Conservation (phyloP, 2,888 invertebrate genomes). For the Agonopterix heracliana region DNA sequence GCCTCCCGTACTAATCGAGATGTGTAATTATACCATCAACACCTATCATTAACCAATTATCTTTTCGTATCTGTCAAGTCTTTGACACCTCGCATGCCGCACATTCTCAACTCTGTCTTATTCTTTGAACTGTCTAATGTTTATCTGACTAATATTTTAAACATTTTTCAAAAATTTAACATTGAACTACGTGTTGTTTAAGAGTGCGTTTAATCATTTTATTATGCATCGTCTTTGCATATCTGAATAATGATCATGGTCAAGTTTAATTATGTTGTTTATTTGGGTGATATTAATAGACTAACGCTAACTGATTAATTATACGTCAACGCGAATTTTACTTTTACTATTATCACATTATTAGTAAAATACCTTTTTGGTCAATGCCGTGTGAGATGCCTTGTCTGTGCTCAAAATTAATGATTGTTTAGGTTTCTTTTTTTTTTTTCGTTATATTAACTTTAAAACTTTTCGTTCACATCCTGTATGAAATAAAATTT, state of each 20-base stretch:
- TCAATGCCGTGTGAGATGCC: neutral
- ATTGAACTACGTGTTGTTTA: constrained; percentile 30
- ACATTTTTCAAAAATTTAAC: constrained; percentile 18
- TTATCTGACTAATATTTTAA: neutral
- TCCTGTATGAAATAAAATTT: too few relatives aligned
- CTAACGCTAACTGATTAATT: constrained; percentile 24
- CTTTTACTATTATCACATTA: constrained; percentile 5
- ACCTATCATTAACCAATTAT: constrained; percentile 37
- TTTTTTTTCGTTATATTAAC: too few relatives aligned
- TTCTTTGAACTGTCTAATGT: neutral
- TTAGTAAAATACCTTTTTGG: constrained; percentile 1
- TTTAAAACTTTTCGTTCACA: too few relatives aligned
- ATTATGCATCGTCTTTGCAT: constrained; percentile 43
- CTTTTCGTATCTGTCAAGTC: constrained; percentile 8
- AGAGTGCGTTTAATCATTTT: constrained; percentile 32
- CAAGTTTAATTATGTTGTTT: constrained; percentile 36
- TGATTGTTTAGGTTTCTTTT: neutral
- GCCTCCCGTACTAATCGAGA: constrained; percentile 44
- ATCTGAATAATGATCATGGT: constrained; percentile 51
- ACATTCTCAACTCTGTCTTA: too few relatives aligned
- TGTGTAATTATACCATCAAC: constrained; percentile 46
- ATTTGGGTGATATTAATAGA: constrained; percentile 28
- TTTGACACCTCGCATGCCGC: neutral
- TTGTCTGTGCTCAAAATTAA: neutral
- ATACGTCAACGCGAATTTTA: constrained; percentile 28